Conservation (phyloP, 2,797 vertebrate genomes). For the Lithobates sylvaticus region DNA sequence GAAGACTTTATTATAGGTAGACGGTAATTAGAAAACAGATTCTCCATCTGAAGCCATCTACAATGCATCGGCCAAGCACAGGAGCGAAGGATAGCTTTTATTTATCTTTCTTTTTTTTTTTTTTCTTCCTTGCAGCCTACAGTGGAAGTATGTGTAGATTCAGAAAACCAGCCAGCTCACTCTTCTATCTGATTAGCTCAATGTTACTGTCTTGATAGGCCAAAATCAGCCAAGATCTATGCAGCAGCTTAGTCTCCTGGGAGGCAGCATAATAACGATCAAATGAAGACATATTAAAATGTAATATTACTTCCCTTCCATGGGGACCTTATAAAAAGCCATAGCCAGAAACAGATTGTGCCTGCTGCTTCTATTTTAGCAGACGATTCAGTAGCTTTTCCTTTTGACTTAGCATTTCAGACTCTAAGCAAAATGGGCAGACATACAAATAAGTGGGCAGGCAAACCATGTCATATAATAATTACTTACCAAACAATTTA, state of each 20-base stretch:
- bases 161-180: conserved; percentile 80
- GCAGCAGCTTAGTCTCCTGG: conserved; percentile 67
- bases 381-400: conserved; percentile 63
- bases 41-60: conserved; percentile 32
- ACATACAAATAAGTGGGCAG: background rate
- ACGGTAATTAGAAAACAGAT: conserved; percentile 39
- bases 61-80: background rate
- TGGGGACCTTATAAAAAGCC: conserved; percentile 67
- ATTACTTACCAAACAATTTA: background rate
- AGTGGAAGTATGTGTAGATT: conserved; percentile 71
- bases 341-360: conserved; percentile 70
- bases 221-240: conserved; percentile 72
- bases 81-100: background rate
- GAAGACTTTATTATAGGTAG: conserved; percentile 18
- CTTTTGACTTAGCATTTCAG: conserved; percentile 64
- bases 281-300: conserved; percentile 74
- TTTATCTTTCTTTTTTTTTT: conserved; percentile 63
- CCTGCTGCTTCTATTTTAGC: conserved; percentile 65
- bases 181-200: conserved; percentile 83
- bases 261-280: conserved; percentile 70
- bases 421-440: conserved; percentile 52
- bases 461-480: background rate
- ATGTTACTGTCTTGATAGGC: conserved; percentile 83
- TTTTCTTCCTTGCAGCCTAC: conserved; percentile 3
- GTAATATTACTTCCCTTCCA: conserved; percentile 72